phyloP scores from a whole-genome alignment of 2,797 vertebrate species.

The Halcyon smyrnensis region DNA sequence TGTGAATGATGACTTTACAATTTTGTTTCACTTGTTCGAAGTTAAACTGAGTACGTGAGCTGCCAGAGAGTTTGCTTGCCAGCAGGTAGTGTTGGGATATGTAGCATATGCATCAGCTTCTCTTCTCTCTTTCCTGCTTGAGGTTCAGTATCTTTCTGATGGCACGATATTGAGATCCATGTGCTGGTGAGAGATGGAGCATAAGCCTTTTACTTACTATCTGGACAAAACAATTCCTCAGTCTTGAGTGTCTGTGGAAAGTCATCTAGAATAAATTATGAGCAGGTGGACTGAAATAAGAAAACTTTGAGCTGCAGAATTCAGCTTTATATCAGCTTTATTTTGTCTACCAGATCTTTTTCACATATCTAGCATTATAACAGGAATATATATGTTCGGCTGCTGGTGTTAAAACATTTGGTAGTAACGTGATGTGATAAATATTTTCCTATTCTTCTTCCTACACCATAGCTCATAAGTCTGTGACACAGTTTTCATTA shows the following conservation, averaged over 20 bases:
- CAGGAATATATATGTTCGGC: background rate
- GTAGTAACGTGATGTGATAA: background rate
- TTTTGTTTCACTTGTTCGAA: background rate
- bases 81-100: background rate
- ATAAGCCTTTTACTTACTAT: background rate
- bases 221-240: background rate
- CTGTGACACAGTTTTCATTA: background rate
- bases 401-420: background rate
- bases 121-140: background rate
- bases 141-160: background rate
- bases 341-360: background rate
- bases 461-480: background rate
- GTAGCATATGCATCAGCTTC: background rate
- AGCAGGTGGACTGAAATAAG: background rate
- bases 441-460: background rate
- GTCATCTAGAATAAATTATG: background rate
- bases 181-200: background rate
- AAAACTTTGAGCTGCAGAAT: background rate
- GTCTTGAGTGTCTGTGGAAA: constrained; percentile 53
- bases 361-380: background rate
- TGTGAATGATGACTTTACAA: background rate
- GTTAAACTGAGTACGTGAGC: background rate
- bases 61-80: background rate
- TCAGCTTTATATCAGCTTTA: background rate
- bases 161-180: background rate